Conservation (phyloP, 2,113 vertebrate species). For the Marmota monax region DNA sequence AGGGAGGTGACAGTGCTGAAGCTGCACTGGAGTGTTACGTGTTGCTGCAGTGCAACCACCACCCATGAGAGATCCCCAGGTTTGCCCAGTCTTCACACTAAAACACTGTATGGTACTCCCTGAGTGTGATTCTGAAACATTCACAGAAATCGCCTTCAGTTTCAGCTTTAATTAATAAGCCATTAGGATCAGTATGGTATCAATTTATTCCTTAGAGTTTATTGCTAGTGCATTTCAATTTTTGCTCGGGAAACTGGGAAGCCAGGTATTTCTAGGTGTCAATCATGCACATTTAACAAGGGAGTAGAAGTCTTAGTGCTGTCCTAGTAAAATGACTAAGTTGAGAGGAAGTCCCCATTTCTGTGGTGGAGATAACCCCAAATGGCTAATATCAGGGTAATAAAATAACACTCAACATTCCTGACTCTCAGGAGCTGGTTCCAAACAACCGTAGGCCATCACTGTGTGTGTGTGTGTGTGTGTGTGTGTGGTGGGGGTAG, state of each 20-base stretch:
- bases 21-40: neutral
- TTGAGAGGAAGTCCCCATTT: neutral
- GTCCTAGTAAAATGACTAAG: neutral
- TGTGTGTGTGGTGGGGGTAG: too few species aligned
- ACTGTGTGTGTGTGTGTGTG: too few species aligned
- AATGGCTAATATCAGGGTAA: neutral
- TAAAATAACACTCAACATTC: neutral
- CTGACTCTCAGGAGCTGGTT: neutral
- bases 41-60: too few species aligned
- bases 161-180: slow-evolving; percentile 28
- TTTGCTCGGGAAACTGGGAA: neutral
- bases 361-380: neutral
- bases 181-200: slow-evolving; percentile 19
- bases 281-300: neutral
- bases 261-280: neutral
- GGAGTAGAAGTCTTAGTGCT: neutral
- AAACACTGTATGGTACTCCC: neutral
- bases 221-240: neutral
- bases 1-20: accelerated
- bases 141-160: slow-evolving; percentile 18
- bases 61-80: accelerated
- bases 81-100: neutral
- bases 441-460: neutral
- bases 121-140: neutral
- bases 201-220: neutral